Conservation (phyloP, 2,888 invertebrate genomes). For the Sarcophaga rosellei region DNA sequence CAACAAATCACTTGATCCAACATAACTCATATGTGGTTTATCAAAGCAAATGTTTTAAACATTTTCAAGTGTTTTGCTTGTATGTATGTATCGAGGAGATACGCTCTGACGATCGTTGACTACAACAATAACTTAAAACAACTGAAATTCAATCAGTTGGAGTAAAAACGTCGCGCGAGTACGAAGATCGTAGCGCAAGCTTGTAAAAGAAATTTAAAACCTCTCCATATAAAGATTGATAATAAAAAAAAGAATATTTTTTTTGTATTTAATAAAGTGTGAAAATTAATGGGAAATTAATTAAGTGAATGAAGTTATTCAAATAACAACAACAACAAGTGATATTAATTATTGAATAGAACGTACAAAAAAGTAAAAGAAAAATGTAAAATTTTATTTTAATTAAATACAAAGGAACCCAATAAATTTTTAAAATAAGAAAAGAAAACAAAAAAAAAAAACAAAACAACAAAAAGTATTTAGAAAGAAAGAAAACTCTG, state of each 20-base stretch:
- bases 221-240: background rate
- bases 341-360: slow-evolving; percentile 30
- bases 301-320: slow-evolving; percentile 36
- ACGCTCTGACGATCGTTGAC: slow-evolving; percentile 61
- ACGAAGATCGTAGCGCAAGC: slow-evolving; percentile 59
- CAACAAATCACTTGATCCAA: slow-evolving; percentile 43
- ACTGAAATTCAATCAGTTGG: slow-evolving; percentile 60
- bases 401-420: too few species aligned
- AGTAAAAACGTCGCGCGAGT: slow-evolving; percentile 64
- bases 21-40: slow-evolving; percentile 10
- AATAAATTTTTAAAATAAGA: slow-evolving; percentile 2
- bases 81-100: slow-evolving; percentile 45
- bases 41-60: slow-evolving; percentile 12
- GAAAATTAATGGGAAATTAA: slow-evolving; percentile 22
- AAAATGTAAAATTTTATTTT: background rate
- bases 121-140: slow-evolving; percentile 35
- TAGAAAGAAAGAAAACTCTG: background rate
- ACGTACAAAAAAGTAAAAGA: slow-evolving; percentile 29
- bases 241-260: slow-evolving; percentile 6
- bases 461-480: background rate
- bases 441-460: slow-evolving; percentile 29
- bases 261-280: slow-evolving; percentile 35
- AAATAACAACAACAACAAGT: background rate
- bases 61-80: background rate
- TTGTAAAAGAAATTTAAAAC: slow-evolving; percentile 35